phyloP scores from a whole-genome alignment of 37 sponge, comb jelly and placozoan species.

The Haliclona indistincta region DNA sequence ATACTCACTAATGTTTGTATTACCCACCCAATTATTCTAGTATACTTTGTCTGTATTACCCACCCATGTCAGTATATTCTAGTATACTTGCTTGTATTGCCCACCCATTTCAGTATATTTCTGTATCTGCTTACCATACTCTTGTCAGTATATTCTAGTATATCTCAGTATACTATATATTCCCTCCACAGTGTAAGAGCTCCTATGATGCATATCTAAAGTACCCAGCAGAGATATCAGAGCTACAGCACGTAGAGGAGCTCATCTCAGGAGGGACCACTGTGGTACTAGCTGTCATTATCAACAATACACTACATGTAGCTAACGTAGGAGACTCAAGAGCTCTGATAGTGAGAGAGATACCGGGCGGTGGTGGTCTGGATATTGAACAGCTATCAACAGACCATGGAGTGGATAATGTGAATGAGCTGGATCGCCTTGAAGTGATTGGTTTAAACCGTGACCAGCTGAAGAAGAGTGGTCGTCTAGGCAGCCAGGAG shows the following conservation, averaged over 20 bases:
- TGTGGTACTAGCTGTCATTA: constrained; percentile 75
- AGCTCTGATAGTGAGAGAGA: constrained; percentile 52
- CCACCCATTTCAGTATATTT: no score
- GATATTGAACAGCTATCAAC: constrained; percentile 62
- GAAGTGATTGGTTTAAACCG: constrained; percentile 61
- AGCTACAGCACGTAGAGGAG: constrained; percentile 63
- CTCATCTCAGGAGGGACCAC: constrained; percentile 81
- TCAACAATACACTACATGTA: constrained; percentile 68
- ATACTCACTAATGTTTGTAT: no score
- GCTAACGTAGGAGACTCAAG: constrained; percentile 95
- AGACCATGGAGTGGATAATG: constrained; percentile 88
- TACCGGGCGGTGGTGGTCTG: constrained; percentile 10
- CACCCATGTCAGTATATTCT: no score
- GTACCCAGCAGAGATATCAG: constrained; percentile 64
- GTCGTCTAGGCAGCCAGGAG: constrained; percentile 86
- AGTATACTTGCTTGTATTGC: no score
- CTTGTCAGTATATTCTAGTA: neutral
- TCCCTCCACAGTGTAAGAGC: constrained; percentile 50
- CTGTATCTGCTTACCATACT: no score
- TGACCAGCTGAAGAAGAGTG: constrained; percentile 49
- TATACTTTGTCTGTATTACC: no score
- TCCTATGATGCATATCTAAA: constrained; percentile 80
- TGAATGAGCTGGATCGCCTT: constrained; percentile 76
- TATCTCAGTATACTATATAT: neutral
- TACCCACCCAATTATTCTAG: no score